Conservation (phyloP, 2,888 invertebrate genomes). For the Tenthredo notha region DNA sequence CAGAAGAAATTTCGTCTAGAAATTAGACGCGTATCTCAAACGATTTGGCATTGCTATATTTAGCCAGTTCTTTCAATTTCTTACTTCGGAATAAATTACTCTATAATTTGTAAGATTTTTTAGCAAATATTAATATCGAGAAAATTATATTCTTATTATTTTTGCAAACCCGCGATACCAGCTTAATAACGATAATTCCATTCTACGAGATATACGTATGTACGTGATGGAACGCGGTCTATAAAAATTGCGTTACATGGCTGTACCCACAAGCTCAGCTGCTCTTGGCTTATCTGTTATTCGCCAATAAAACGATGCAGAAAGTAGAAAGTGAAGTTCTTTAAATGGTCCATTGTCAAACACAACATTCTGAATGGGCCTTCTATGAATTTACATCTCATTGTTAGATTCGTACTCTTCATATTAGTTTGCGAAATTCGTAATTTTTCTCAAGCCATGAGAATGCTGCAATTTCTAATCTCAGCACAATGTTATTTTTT, state of each 20-base stretch:
- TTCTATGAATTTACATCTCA: conserved; percentile 4
- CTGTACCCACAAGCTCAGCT: neutral
- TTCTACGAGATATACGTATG: conserved; percentile 54
- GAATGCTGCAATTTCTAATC: conserved; percentile 7
- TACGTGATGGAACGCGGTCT: conserved; percentile 59
- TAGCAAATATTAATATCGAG: conserved; percentile 1
- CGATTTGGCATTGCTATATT: neutral
- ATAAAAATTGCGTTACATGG: neutral
- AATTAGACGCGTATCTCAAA: neutral
- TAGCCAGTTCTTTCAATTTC: neutral
- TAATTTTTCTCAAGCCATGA: neutral
- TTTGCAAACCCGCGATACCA: conserved; percentile 54
- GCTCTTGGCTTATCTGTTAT: neutral
- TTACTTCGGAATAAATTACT: neutral
- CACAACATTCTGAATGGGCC: conserved; percentile 6
- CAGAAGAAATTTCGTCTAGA: neutral
- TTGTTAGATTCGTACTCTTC: conserved; percentile 5
- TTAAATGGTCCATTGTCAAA: conserved; percentile 21
- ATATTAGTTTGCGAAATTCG: neutral
- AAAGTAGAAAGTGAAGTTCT: conserved; percentile 29
- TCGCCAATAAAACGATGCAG: neutral
- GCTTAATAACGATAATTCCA: conserved; percentile 61
- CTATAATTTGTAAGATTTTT: conserved; percentile 50
- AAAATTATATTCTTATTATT: neutral
- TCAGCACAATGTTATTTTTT: neutral